A percentile compares a stretch with the other conserved stretches of the same genome.
Evolutionary conservation across 2,797 vertebrate species (phyloP).

Genomic region (Leptoclinus maculatus): DNA sequence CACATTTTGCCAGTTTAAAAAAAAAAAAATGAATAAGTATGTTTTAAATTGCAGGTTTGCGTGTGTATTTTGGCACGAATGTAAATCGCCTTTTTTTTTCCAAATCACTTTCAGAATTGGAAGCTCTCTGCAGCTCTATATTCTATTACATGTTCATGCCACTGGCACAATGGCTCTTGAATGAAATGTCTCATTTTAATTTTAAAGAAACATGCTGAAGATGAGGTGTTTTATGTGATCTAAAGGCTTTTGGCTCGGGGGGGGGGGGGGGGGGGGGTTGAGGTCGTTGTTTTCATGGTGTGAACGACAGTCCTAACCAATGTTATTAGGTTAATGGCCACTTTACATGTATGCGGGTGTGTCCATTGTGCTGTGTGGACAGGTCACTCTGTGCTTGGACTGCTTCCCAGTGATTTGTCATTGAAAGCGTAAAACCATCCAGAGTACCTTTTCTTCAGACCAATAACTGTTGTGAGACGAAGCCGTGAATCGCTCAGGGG

Average conservation of each 20-base stretch:
- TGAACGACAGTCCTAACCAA: not conserved
- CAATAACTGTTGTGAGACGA: not conserved
- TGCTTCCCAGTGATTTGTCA: not conserved
- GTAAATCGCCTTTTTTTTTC: not conserved
- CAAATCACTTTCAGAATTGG: not conserved
- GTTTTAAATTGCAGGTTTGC: not conserved
- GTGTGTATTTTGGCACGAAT: not conserved
- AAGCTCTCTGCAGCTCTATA: not conserved
- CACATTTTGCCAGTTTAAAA: not conserved
- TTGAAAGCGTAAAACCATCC: not conserved
- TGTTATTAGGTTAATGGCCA: not conserved
- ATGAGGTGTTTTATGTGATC: not conserved
- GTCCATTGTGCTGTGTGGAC: not conserved
- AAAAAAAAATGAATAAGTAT: not conserved
- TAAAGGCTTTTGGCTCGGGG: not conserved
- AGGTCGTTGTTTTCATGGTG: not conserved
- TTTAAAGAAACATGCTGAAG: not conserved
- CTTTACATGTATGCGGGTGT: not conserved
- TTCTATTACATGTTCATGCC: constrained; percentile 4
- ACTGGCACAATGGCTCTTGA: not conserved
- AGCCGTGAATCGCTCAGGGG: not conserved
- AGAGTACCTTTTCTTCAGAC: constrained; percentile 15
- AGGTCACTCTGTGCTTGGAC: not conserved
- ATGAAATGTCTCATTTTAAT: too few relatives aligned
- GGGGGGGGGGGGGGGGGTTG: not conserved